Conservation (phyloP, 1,140 invertebrate genomes). For the Euwallacea fornicatus region DNA sequence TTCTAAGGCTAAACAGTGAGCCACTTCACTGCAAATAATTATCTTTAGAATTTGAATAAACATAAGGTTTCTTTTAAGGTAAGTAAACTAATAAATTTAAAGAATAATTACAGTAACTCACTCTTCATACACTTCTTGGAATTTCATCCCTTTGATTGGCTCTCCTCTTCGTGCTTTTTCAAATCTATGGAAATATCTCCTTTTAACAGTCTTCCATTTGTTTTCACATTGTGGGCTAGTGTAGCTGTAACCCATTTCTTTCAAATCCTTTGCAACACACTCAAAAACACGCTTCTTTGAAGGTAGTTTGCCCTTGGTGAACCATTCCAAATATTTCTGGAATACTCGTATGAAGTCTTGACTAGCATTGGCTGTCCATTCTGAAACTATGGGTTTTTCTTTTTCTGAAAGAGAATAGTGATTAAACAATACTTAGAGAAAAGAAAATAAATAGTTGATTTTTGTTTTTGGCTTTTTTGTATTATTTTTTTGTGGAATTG, state of each 20-base stretch:
- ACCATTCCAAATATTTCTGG: constrained; percentile 1
- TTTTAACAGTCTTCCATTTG: constrained; percentile 25
- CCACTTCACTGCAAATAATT: too few species aligned
- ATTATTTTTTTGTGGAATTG: too few species aligned
- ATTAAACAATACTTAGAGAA: too few species aligned
- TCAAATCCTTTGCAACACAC: background rate
- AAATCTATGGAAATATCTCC: constrained; percentile 15
- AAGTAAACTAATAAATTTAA: too few species aligned
- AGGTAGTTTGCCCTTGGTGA: constrained; percentile 9
- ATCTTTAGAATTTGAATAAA: too few species aligned
- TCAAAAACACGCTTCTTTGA: constrained; percentile 16
- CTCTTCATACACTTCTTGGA: constrained; percentile 11
- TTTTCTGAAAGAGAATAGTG: too few species aligned
- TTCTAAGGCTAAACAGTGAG: too few species aligned
- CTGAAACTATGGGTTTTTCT: background rate
- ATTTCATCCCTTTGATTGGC: background rate
- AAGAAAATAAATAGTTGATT: too few species aligned
- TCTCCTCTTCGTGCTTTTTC: background rate
- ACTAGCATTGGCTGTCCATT: constrained; percentile 15
- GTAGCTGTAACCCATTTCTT: constrained; percentile 8
- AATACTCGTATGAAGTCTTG: constrained; percentile 1
- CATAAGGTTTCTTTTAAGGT: too few species aligned
- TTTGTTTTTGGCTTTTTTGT: too few species aligned
- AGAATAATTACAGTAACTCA: constrained; percentile 1
- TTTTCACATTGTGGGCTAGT: constrained; percentile 26